Evolutionary conservation across 2,113 vertebrate species (phyloP).

Genomic region (Sitta europaea): DNA sequence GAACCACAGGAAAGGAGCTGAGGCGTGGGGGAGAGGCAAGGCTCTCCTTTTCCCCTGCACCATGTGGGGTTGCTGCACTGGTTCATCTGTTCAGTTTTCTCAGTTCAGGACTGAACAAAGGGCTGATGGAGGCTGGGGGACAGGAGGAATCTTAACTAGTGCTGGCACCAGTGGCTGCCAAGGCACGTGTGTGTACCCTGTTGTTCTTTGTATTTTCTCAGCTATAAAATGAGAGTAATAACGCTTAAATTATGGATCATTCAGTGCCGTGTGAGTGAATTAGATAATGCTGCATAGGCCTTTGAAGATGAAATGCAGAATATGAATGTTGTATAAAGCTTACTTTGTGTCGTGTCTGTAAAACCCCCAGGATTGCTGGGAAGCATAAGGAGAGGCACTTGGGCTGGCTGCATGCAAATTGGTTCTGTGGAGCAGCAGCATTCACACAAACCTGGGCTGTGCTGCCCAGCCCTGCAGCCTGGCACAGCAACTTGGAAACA

Average conservation of each 20-base stretch:
- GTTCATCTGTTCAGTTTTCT: neutral
- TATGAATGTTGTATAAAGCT: neutral
- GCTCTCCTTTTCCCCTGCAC: neutral
- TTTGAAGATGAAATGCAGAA: neutral
- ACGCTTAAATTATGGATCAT: conserved; percentile 37
- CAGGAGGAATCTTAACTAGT: neutral
- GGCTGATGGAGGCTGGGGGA: neutral
- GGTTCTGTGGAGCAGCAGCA: neutral
- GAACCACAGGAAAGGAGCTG: neutral
- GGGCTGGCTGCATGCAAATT: neutral
- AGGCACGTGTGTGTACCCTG: neutral
- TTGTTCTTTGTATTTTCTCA: conserved; percentile 22
- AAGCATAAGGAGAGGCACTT: neutral
- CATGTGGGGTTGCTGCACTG: neutral
- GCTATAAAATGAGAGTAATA: conserved; percentile 21
- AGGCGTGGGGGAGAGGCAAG: neutral
- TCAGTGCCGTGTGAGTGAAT: neutral
- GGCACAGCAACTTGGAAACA: neutral
- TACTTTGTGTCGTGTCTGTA: neutral
- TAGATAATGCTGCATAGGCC: neutral
- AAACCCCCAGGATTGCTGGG: neutral
- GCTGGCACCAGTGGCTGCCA: neutral
- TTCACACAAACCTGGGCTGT: neutral
- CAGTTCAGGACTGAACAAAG: neutral
- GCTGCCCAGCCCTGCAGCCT: neutral